Conservation (phyloP, 92 coral and sea anemone genomes). For the Epizoanthus scotinus region DNA sequence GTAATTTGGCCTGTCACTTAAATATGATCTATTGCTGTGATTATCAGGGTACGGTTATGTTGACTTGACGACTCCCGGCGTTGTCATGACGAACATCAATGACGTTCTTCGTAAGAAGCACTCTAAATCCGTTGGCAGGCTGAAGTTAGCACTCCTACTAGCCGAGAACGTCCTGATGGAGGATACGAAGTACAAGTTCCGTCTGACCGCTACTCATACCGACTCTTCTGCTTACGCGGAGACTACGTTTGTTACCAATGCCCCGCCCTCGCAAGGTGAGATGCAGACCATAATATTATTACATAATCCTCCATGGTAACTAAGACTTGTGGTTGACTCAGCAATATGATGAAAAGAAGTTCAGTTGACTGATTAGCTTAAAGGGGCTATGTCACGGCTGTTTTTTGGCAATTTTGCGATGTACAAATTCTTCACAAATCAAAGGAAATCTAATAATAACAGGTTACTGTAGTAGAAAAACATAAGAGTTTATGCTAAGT, state of each 20-base stretch:
- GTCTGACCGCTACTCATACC: constrained; percentile 53
- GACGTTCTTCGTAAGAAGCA: constrained; percentile 20
- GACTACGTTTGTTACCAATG: constrained; percentile 59
- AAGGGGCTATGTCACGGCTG: too few relatives aligned
- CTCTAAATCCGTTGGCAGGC: constrained; percentile 5
- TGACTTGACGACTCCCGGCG: constrained; percentile 49
- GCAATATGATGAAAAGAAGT: too few relatives aligned
- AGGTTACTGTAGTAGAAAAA: too few relatives aligned
- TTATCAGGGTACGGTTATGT: constrained; percentile 58
- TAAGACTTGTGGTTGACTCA: not conserved
- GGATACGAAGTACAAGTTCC: constrained; percentile 62
- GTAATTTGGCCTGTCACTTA: too few relatives aligned
- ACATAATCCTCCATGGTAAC: not conserved
- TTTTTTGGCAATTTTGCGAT: too few relatives aligned
- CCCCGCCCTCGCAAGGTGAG: constrained; percentile 74
- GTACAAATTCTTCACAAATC: too few relatives aligned
- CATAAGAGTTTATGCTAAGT: too few relatives aligned
- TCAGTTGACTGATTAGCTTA: too few relatives aligned
- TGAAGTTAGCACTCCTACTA: constrained; percentile 42
- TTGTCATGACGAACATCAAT: constrained; percentile 16
- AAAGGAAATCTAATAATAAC: too few relatives aligned
- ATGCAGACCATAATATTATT: not conserved
- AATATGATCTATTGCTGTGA: too few relatives aligned
- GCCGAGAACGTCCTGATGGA: constrained; percentile 40
- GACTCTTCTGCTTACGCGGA: constrained; percentile 66